phyloP scores from a whole-genome alignment of 64 coral and sea anemone genomes.

The Porites lutea region DNA sequence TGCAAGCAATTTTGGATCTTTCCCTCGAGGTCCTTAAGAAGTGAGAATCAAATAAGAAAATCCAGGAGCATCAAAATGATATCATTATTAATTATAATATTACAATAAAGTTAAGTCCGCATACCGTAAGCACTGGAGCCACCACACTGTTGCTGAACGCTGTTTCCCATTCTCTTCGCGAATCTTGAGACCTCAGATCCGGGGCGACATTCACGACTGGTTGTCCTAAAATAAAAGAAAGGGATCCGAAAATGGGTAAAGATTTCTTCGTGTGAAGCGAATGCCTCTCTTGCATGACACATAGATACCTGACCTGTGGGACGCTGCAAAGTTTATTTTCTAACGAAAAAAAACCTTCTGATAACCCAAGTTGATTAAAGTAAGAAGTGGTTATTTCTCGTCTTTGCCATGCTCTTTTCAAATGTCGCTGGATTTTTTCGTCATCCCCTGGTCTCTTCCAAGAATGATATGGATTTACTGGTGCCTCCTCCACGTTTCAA shows the following conservation, averaged over 20 bases:
- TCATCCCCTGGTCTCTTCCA: no score
- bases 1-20: conserved; percentile 21
- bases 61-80: background rate
- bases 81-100: background rate
- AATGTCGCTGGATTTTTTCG: no score
- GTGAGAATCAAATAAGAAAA: no score
- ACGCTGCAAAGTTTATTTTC: no score
- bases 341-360: no score
- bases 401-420: no score
- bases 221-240: conserved; percentile 9
- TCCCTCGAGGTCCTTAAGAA: conserved; percentile 28
- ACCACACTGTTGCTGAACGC: conserved; percentile 14
- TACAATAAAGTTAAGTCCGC: background rate
- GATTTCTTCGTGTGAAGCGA: background rate
- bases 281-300: no score
- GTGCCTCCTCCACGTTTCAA: no score
- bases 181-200: background rate
- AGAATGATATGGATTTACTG: no score
- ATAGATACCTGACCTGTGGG: no score
- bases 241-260: background rate
- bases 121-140: conserved; percentile 18
- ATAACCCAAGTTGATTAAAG: no score
- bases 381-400: no score
- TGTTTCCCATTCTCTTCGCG: conserved; percentile 55
- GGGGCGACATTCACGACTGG: background rate